Evolutionary conservation across 2,888 invertebrate genomes (phyloP), one percentile per base, ranked within the genome.

Genomic region (Ornithoptera alexandrae): DNA sequence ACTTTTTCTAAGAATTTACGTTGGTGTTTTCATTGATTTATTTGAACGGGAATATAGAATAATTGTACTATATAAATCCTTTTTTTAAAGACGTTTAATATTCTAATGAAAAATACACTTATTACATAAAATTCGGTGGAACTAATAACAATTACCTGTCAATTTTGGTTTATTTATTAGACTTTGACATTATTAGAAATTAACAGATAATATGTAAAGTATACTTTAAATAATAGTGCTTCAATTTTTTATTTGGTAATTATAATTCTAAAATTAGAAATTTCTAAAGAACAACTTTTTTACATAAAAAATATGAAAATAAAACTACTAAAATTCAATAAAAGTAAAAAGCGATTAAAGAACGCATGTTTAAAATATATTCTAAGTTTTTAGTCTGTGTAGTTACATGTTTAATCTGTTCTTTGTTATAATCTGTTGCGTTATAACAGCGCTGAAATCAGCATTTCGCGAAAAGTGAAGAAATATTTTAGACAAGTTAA

Each of bases 391-490:
- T 30, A 17, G 50, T 50, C 18, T 50, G 18, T 18, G 18, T 18
- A 50, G 1, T 1, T 50, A 4, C 2, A 18, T 60, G 67, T 66
- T 65, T 57, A 62, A 24, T 69, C 65, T 69, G 42, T 60, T 15
- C 18, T 20, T 12, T 30, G 8, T 61, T 60, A 53, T 68, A 68
- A 24, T 68, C 68, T 68, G 63, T 68, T 39, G 24, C 62, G 64
- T 72, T 71, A 69, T 63, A 73, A 71, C 66, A 71, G 60, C 68
- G 71, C 68, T 57, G 39, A 68, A 68, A 64, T 68, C 68, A 64
- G 53, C 68, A 50, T 68, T 68, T 59, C 65, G 64, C 65, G 67
- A 70, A 74, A 74, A 71, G 56, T 20, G 68, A 71, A 71, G 66
- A 66, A 71, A 72, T 66, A 72, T 73, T 72, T 65, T 65, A 57